Evolutionary conservation across 2,113 vertebrate species (phyloP), one percentile per base, ranked within the genome.

Genomic region (Barnardius zonarius): DNA sequence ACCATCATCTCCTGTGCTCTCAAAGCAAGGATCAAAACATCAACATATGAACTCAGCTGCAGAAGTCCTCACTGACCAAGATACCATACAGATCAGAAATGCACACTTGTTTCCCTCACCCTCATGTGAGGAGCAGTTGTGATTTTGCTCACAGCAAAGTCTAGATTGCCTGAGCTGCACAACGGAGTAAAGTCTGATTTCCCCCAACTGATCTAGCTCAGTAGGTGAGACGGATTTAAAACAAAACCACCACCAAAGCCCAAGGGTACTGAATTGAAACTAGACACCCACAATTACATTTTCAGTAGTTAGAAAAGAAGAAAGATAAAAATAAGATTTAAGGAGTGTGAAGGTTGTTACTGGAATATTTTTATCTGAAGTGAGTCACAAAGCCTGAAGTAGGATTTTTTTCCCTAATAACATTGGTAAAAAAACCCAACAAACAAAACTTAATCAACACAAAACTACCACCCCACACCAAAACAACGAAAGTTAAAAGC

Each of bases 341-440:
- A 70, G 25, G 79, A 94, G 81, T 69, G 51, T 93, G 95, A 96
- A 90, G 86, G 55, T 72, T 93, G 91, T 81, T 78, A 89, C 28
- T 49, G 41, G 35, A 94, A 35, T 95, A 97, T 94, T 97, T 96
- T 97, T 95, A 96, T 86, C 95, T 86, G 5, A 83, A 91, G 30
- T 88, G 93, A 97, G 51, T 96, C 96, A 96, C 73, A 93, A 96
- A 84, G 68, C 82, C 83, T 83, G 33, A 78, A 92, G 68, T 46
- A 80, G 68, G 49, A 44, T 59, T 64, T 79, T 90, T 77, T 79
- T 77, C 7, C 54, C 44, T 90, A 91, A 80, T 57, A 94, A 86
- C 31, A 37, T 4, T 59, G 69, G 19, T 7, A 1, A 48, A 75
- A 66, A 35, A 72, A 73, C 39, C 39, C 39, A 35, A 22, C 6